These are phyloP conservation scores for Austrofundulus limnaeus DNA, from an alignment of 2,113 vertebrate genomes.

Conservation along the genomic window DNA sequence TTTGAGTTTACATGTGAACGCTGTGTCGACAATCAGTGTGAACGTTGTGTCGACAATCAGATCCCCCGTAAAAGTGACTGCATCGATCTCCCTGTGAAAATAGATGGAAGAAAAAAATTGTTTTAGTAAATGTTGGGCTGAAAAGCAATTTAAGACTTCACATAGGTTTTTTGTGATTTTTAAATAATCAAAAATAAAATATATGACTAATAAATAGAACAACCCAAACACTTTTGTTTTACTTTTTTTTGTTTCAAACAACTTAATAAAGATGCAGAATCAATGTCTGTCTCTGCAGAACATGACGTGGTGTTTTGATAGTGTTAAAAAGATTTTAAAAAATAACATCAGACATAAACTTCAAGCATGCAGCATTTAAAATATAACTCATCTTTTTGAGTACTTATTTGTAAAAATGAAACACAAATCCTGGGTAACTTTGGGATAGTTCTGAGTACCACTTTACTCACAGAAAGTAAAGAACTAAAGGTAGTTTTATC, in stretches of 20 bases:
- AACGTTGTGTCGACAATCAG: too few species aligned
- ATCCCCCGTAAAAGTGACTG: too few species aligned
- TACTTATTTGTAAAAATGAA: too few species aligned
- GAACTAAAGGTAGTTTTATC: slow-evolving; percentile 6
- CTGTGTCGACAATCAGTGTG: too few species aligned
- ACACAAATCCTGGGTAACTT: not conserved
- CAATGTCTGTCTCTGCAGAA: not conserved
- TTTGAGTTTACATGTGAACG: too few species aligned
- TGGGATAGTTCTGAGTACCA: not conserved
- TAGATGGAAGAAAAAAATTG: too few species aligned
- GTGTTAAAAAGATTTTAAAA: too few species aligned
- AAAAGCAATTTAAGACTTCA: too few species aligned
- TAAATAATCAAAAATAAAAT: not conserved
- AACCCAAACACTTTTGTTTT: not conserved
- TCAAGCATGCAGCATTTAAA: not conserved
- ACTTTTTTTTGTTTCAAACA: not conserved
- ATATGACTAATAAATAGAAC: slow-evolving; percentile 49
- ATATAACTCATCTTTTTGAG: not conserved
- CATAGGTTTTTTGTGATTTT: not conserved
- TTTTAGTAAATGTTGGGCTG: too few species aligned
- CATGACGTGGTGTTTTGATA: not conserved
- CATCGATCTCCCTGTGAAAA: too few species aligned
- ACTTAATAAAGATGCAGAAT: not conserved
- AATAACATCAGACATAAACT: not conserved
- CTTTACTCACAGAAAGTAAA: not conserved